A percentile compares a stretch with the other conserved stretches of the same genome.
These are phyloP conservation scores for Ptiloglossa arizonensis DNA, from an alignment of 1,140 invertebrate species.

Conservation along the genomic window DNA sequence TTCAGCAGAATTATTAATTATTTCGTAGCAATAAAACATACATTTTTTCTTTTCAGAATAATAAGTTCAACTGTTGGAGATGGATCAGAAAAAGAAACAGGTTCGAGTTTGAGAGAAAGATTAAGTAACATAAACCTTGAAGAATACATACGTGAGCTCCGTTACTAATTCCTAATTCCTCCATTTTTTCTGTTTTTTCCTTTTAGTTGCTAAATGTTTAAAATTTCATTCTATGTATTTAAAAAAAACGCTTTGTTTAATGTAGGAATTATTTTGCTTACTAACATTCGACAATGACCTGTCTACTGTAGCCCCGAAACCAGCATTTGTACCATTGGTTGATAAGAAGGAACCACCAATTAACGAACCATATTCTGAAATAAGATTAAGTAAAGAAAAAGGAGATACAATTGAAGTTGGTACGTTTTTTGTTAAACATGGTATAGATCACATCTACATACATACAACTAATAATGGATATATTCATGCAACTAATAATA, in stretches of 20 bases:
- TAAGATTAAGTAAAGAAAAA: conserved; percentile 75
- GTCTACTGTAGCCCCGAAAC: conserved; percentile 75
- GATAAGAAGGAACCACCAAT: conserved; percentile 65
- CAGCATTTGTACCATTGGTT: conserved; percentile 74
- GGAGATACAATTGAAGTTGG: conserved; percentile 74
- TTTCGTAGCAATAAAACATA: conserved; percentile 7
- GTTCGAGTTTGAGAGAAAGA: conserved; percentile 62
- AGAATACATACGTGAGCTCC: conserved; percentile 75
- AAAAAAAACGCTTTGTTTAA: conserved; percentile 3
- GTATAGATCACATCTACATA: too few species aligned
- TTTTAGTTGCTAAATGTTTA: conserved; percentile 6
- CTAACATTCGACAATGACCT: conserved; percentile 57
- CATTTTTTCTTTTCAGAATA: conserved; percentile 61
- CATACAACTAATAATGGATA: too few species aligned
- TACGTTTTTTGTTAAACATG: conserved; percentile 69
- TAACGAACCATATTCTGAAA: conserved; percentile 72
- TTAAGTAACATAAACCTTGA: conserved; percentile 63
- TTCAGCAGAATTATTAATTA: conserved; percentile 52
- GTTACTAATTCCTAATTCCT: conserved; percentile 12
- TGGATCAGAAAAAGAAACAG: conserved; percentile 62
- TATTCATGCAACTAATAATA: too few species aligned
- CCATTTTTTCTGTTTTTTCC: conserved; percentile 13
- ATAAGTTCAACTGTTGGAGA: conserved; percentile 58
- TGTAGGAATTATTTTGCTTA: conserved; percentile 44
- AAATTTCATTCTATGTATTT: neutral